These are phyloP conservation scores for Hemithea aestivaria DNA, from an alignment of 2,888 invertebrate species.

Conservation along the genomic window DNA sequence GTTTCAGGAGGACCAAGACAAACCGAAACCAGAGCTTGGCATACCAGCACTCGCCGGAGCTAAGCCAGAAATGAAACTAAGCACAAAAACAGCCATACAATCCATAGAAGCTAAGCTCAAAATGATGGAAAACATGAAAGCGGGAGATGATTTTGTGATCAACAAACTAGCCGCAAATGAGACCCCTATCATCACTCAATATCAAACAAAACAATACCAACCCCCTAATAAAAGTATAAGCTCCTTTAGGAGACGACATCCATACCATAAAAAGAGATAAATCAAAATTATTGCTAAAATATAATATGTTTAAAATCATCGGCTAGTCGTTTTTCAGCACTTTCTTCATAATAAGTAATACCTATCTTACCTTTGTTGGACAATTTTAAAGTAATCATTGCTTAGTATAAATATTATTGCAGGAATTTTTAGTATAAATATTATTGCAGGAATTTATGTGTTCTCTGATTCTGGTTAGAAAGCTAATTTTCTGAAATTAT, in stretches of 20 bases:
- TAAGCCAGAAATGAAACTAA: slow-evolving; percentile 80
- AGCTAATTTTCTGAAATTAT: too few species aligned
- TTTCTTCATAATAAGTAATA: slow-evolving; percentile 2
- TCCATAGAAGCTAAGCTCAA: slow-evolving; percentile 93
- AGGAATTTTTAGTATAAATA: too few species aligned
- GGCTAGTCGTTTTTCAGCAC: slow-evolving; percentile 1
- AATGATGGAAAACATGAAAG: slow-evolving; percentile 84
- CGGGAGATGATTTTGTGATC: slow-evolving; percentile 85
- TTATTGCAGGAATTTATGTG: too few species aligned
- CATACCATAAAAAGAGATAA: slow-evolving; percentile 74
- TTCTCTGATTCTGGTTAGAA: too few species aligned
- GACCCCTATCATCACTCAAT: slow-evolving; percentile 83
- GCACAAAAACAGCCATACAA: slow-evolving; percentile 89
- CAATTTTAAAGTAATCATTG: too few species aligned
- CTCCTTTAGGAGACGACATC: slow-evolving; percentile 64
- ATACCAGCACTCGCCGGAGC: slow-evolving; percentile 88
- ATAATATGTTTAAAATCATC: too few species aligned
- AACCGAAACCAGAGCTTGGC: slow-evolving; percentile 85
- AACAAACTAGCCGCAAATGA: slow-evolving; percentile 84
- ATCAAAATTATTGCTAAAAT: too few species aligned
- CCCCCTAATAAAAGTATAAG: slow-evolving; percentile 54
- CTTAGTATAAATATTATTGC: too few species aligned
- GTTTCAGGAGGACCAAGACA: slow-evolving; percentile 85
- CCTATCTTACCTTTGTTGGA: too few species aligned
- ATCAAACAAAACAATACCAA: slow-evolving; percentile 78